Evolutionary conservation across 2,888 invertebrate genomes (phyloP), one percentile per base, ranked within the genome.

Genomic region (Phytoseiulus persimilis): DNA sequence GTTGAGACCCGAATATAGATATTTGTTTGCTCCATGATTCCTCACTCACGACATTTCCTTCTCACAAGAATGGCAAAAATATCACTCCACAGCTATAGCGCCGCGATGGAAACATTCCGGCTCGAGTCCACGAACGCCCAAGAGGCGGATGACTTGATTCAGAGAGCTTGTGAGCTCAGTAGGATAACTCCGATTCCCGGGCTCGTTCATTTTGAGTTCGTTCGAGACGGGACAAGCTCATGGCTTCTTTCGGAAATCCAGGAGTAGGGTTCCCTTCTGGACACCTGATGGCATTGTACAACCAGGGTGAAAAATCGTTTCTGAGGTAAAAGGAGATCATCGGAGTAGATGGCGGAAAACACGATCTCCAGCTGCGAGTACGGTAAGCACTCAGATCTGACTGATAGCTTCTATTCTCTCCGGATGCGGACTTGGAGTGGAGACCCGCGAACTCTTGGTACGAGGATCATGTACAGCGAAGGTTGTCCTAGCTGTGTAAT

Each of bases 141-240:
- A 32, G 0, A 11, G 32, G 87, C 33, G 9, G 87, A 87, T 33
- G 87, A 87, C 31, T n/a, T 87, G 6, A 87, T 14, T 31, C 87
- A 87, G 87, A 33, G 87, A 45, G 87, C 87, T 2, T 87, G 87
- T 33, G 87, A 87, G 45, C 87, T 87, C 6, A 45, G 32, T 32
- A 33, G 87, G 31, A 45, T 87, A 0, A 33, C 87, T 28, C 87
- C 87, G 9, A n/a, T 45, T 1, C 33, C 14, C 45, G 9, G 87
- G 87, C 33, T 3, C 28, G 87, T 33, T 31, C 11, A 39, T 3
- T 3, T 39, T 9, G 39, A 39, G 3, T 9, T 39, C 39, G 9
- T 9, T 39, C 39, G 9, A 39, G 9, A 39, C 9, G 39, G n/a
- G n/a, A n/a, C n/a, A n/a, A n/a, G n/a, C n/a, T n/a, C 39, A 39